Base-by-base conservation (phyloP, 2,113 vertebrate species). In the Meleagris gallopavo region DNA sequence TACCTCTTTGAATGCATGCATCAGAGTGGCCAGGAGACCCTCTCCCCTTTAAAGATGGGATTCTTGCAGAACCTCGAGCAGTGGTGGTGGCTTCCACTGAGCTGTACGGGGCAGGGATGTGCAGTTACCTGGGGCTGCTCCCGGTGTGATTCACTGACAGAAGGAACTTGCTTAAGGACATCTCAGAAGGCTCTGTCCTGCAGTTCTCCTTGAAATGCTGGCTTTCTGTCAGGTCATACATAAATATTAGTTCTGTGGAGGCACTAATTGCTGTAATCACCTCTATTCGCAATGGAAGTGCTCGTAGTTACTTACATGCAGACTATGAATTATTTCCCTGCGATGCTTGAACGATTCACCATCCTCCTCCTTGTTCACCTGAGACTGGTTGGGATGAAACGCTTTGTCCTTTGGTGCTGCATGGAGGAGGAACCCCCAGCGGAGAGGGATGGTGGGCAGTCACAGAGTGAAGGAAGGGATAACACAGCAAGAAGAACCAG, bases 401-500 rank as follows among this genome's bases (percentile, higher is more conserved):
- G 34, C 24, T 43, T 50, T 19, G 9, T 36, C 11, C 20, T 50
- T 64, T 19, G 1, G 52, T 19, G 19, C 29, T 58, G n/a, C 38
- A 13, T 6, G 45, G 69, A 52, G 24, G n/a, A 6, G 12, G 16
- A 64, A 29, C n/a, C 16, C 32, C 54, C 40, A 15, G 11, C 10
- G 69, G 43, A 7, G 70, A 55, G 54, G 9, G 27, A 18, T 55
- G 54, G 11, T 16, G 52, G 27, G 27, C 52, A 29, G 21, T 25
- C 0, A 2, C 55, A 34, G 61, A 34, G 48, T 24, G 34, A 72
- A 55, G 25, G 67, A 41, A 16, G 36, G 38, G 67, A 6, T 60
- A 55, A 45, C 7, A 6, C 0, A 0, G 20, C 38, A 70, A 66
- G 46, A 61, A 38, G 13, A 55, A 27, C 25, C 25, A 54, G 25